Conservation (phyloP, 2,888 invertebrate genomes). For the Arge pagana region DNA sequence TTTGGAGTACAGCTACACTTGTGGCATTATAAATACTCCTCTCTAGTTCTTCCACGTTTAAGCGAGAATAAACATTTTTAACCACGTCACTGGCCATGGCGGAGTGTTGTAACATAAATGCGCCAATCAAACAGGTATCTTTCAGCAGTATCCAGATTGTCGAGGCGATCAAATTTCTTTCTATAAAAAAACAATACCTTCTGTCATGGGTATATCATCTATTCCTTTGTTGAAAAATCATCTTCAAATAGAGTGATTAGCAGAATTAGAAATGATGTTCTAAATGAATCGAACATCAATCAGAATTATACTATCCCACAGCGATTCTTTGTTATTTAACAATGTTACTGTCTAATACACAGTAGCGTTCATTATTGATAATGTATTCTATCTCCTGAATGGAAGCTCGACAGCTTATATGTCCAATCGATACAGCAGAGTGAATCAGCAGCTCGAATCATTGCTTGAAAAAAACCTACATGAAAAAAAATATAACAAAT, state of each 20-base stretch:
- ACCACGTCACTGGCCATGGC: conserved; percentile 60
- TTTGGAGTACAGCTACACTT: conserved; percentile 56
- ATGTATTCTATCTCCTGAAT: no score
- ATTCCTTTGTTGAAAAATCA: background rate
- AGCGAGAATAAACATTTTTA: conserved; percentile 57
- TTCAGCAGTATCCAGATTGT: conserved; percentile 56
- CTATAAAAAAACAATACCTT: conserved; percentile 27
- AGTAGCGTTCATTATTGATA: no score
- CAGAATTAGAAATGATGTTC: no score
- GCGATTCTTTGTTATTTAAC: no score
- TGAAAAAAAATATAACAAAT: no score
- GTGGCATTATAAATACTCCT: conserved; percentile 47
- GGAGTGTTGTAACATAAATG: conserved; percentile 66
- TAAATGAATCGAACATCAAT: no score
- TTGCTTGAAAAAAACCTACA: background rate
- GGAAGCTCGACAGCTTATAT: no score
- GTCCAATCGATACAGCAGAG: no score
- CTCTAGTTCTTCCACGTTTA: conserved; percentile 54
- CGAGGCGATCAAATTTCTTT: conserved; percentile 40
- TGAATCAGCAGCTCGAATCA: no score
- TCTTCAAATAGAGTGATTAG: background rate
- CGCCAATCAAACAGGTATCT: conserved; percentile 59
- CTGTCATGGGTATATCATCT: background rate
- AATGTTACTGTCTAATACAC: no score
- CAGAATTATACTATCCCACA: no score